Evolutionary conservation across 1,140 invertebrate genomes (phyloP).

Genomic region (Macrocentrus cingulum): DNA sequence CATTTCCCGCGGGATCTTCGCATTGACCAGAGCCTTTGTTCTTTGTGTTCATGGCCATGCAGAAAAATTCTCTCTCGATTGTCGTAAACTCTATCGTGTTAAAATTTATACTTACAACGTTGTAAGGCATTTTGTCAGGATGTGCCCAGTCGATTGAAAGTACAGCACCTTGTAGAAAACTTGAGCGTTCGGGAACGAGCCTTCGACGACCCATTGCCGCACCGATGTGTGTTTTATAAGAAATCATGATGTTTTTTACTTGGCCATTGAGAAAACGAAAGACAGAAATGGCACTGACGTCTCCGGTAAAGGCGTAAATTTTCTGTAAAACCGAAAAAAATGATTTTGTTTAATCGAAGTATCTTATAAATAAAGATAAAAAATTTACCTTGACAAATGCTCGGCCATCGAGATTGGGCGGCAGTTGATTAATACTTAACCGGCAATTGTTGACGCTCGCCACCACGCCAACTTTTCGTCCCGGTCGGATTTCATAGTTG

Average conservation of each 20-base stretch:
- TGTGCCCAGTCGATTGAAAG: slow-evolving; percentile 70
- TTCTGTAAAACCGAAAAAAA: slow-evolving; percentile 43
- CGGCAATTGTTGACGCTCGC: slow-evolving; percentile 71
- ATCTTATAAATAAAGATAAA: too few species aligned
- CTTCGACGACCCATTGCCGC: slow-evolving; percentile 72
- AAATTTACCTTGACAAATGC: slow-evolving; percentile 43
- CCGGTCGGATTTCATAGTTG: slow-evolving; percentile 64
- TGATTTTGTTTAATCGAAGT: too few species aligned
- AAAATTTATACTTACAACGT: slow-evolving; percentile 43
- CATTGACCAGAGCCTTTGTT: slow-evolving; percentile 39
- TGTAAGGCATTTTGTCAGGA: slow-evolving; percentile 48
- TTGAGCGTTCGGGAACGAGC: slow-evolving; percentile 62
- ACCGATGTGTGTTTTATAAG: slow-evolving; percentile 68
- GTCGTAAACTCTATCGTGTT: slow-evolving; percentile 19
- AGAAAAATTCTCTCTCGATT: slow-evolving; percentile 19
- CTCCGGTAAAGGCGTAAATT: slow-evolving; percentile 39
- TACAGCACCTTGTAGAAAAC: slow-evolving; percentile 52
- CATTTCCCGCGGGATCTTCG: slow-evolving; percentile 37
- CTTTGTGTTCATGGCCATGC: slow-evolving; percentile 31
- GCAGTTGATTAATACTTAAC: slow-evolving; percentile 64
- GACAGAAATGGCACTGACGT: slow-evolving; percentile 42
- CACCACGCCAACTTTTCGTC: slow-evolving; percentile 65
- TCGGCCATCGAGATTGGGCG: slow-evolving; percentile 30
- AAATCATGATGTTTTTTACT: slow-evolving; percentile 63
- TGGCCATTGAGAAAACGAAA: slow-evolving; percentile 35